Evolutionary conservation across 2,888 invertebrate genomes (phyloP).

Genomic region (Pristionchus mayeri): DNA sequence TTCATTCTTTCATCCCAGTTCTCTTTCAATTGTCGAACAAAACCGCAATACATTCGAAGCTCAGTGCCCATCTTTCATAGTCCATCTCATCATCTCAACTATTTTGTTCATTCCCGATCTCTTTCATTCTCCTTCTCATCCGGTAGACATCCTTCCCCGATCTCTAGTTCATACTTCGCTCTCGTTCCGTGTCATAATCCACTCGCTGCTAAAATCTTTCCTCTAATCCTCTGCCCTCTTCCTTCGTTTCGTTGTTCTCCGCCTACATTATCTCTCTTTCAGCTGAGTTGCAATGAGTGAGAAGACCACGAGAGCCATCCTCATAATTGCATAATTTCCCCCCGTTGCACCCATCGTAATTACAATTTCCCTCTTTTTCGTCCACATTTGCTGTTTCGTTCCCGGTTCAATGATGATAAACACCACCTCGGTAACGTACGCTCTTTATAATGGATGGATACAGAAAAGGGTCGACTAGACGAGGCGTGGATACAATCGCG

Average conservation of each 20-base stretch:
- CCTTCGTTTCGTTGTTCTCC: background rate
- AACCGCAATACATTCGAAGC: conserved; percentile 23
- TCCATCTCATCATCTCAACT: background rate
- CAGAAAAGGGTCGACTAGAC: background rate
- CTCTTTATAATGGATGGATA: conserved; percentile 1
- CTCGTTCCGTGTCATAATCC: conserved; percentile 21
- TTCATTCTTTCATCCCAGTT: background rate
- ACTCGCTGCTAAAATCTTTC: conserved; percentile 5
- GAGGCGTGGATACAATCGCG: background rate
- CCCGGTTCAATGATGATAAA: conserved; percentile 19
- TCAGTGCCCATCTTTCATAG: conserved; percentile 22
- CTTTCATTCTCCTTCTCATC: conserved; percentile 3
- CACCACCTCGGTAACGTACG: background rate
- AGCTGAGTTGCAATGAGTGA: background rate
- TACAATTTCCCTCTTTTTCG: background rate
- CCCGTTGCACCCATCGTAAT: background rate
- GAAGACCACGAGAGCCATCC: background rate
- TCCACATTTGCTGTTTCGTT: background rate
- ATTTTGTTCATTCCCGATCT: background rate
- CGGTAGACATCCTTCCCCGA: conserved; percentile 22
- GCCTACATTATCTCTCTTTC: background rate
- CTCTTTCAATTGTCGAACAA: conserved; percentile 36
- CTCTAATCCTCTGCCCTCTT: conserved; percentile 6
- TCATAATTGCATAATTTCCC: conserved; percentile 36
- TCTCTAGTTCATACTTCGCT: background rate